Evolutionary conservation across 2,888 invertebrate species (phyloP), one percentile per base, ranked within the genome.

Genomic region (Harpagoxenus sublaevis): DNA sequence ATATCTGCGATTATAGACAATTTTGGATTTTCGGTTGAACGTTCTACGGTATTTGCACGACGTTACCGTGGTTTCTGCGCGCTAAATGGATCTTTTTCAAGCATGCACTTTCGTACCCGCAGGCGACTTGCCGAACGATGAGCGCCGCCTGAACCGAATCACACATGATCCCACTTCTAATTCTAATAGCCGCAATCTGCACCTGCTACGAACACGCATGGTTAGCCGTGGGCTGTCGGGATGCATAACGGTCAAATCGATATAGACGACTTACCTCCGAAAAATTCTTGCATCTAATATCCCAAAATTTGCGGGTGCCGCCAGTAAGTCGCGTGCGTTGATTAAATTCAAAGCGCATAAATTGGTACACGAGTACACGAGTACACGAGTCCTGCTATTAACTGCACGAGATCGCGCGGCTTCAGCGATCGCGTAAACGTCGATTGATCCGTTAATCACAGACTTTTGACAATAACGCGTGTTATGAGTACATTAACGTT

Each of bases 151-250:
- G 73, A 35, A 35, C 48, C 79, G 74, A 84, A 83, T 85, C 85
- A 63, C 77, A 42, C 62, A 62, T 42, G 66, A 70, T 73, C 73
- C 42, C 60, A 60, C 78, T 86, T 70, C 86, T 84, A 84, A 87
- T 90, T 86, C 88, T 87, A 89, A 88, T 88, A 82, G 82, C 82
- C 35, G 74, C 78, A 70, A 70, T 48, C 77, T 83, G 86, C 87
- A 88, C 66, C 85, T 89, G 89, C 74, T 31, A 35, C 62, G 35
- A 62, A 55, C 85, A 84, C 87, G 84, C 83, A 81, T 68, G 12
- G 10, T 10, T 31, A 73, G 31, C 55, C 60, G 45, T 45, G n/a
- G 18, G 48, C 15, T 45, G 39, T n/a, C 12, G 35, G 35, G 35
- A 35, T 5, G 55, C 39, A 57, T 60, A 75, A 78, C 65, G 35